Base-by-base conservation (phyloP, 2,888 invertebrate species). In the Odontocolon sp. region DNA sequence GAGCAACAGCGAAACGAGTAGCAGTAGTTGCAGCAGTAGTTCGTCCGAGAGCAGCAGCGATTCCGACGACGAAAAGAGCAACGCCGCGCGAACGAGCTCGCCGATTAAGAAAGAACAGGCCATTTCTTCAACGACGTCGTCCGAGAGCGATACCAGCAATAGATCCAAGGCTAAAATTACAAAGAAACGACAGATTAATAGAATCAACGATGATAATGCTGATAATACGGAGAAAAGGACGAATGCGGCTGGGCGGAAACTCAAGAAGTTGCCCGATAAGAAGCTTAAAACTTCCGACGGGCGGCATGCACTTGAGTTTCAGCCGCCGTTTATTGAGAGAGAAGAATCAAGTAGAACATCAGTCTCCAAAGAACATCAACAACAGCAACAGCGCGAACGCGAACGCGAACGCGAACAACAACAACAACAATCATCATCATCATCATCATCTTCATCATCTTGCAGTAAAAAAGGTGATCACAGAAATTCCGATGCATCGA, bases 231-330 rank as follows among this genome's bases (percentile, higher is more conserved):
- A 81, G 56, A 85, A 78, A 73, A 88, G 90, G 90, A 81, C 77
- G 68, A 82, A 70, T 79, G 81, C 59, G 68, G 80, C 75, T 83
- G 91, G 90, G 84, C 91, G 91, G 88, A 92, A 91, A 90, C 90
- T 90, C 88, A 93, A 92, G 91, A 94, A 93, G 93, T 93, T 94
- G 93, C 94, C 94, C 90, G 94, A 94, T 91, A 94, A 94, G 94
- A 95, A 94, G 94, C 94, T 94, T 94, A 95, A 94, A 94, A 94
- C 94, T 94, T 94, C 94, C 94, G 94, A 94, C 93, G 93, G 94
- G 94, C 93, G 93, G 93, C 93, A 93, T 93, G 94, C 93, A 92
- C 92, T 92, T 91, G 92, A 94, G 92, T 92, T 93, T 93, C 92
- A 93, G 93, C 92, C 94, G 92, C 92, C 94, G 93, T 88, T 93